Evolutionary conservation across 1,140 invertebrate species (phyloP).

Genomic region (Trachymyrmex septentrionalis): DNA sequence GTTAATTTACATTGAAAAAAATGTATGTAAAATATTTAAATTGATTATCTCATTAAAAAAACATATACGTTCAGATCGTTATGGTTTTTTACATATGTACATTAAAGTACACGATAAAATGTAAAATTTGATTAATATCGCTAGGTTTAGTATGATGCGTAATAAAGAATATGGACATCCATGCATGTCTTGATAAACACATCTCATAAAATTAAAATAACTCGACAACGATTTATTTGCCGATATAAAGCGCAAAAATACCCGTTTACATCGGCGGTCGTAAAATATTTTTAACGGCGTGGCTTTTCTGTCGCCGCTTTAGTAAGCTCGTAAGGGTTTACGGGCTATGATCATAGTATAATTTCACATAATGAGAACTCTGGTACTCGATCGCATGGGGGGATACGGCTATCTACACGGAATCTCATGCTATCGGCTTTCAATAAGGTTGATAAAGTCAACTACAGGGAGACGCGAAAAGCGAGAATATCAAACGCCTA

Average conservation of each 20-base stretch:
- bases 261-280: constrained; percentile 64
- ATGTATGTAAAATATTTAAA: constrained; percentile 2
- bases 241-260: constrained; percentile 57
- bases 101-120: constrained; percentile 6
- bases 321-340: constrained; percentile 65
- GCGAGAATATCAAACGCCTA: constrained; percentile 79
- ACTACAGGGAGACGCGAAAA: constrained; percentile 76
- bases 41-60: background rate
- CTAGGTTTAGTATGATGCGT: background rate
- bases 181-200: constrained; percentile 29
- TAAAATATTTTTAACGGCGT: constrained; percentile 64
- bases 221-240: constrained; percentile 31
- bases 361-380: constrained; percentile 76
- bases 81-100: background rate
- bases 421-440: constrained; percentile 85
- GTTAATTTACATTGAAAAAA: too few species aligned
- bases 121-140: constrained; percentile 34
- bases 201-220: constrained; percentile 54
- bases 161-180: background rate
- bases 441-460: constrained; percentile 86
- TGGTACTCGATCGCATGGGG: constrained; percentile 80
- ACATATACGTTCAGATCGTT: background rate
- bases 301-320: constrained; percentile 71
- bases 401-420: constrained; percentile 83
- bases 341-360: constrained; percentile 72